Base-by-base conservation (phyloP, 2,113 vertebrate species). In the Ictalurus punctatus region DNA sequence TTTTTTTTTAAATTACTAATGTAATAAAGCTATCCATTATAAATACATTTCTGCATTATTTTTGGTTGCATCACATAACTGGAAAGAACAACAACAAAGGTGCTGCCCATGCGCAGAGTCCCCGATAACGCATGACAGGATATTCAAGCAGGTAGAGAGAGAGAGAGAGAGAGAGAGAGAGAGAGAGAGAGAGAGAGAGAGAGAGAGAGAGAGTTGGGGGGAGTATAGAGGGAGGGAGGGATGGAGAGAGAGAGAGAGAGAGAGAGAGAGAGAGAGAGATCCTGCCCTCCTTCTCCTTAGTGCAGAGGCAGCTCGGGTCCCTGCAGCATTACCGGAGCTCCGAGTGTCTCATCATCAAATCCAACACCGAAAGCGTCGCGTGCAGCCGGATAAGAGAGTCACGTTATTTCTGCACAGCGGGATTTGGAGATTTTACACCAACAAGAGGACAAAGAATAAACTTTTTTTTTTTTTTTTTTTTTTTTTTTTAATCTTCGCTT, bases 111-210 rank as follows among this genome's bases (percentile, higher is more conserved):
- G 95, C 92, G 94, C 94, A 95, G 93, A 94, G 91, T 95, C 95
- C 94, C 95, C 94, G 93, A 96, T 95, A 96, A 96, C 96, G 95
- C 94, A 95, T 93, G 94, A 95, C 95, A 95, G 92, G 93, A 90
- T 94, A 95, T 95, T 94, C 94, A 94, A 78, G 83, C 93, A 94
- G 93, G 94, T 94, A 94, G 92, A 92, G 91, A 93, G 90, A 92
- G 91, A 92, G 90, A 91, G 90, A 87, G 85, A 86, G 83, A 93
- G 91, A 79, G 84, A 88, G 85, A 52, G 76, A 89, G 92, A 89
- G 93, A 91, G 92, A 88, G 90, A 91, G 92, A 90, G 95, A 92
- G 91, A 91, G 89, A 92, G 93, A 89, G 92, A 94, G 93, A 93
- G 93, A 84, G 87, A 88, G 86, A 71, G 91, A 91, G 89, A 92